phyloP scores from a whole-genome alignment of 1,140 invertebrate genomes.

The Drosophila tropicalis region DNA sequence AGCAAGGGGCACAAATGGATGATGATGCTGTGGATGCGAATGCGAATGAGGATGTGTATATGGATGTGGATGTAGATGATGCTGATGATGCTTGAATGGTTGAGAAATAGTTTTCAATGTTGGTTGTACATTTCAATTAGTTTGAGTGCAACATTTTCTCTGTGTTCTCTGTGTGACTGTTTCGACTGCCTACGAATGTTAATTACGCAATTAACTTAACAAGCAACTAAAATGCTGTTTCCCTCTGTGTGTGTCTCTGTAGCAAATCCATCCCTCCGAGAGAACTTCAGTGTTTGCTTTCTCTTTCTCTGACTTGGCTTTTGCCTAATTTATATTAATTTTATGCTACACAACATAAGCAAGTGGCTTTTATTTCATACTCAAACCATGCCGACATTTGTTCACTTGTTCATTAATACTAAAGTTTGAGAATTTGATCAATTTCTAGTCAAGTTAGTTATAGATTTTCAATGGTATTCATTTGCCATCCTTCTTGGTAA shows the following conservation, averaged over 20 bases:
- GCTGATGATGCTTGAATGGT: slow-evolving; percentile 15
- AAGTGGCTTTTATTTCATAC: too few species aligned
- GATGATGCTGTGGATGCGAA: neutral
- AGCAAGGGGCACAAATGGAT: neutral
- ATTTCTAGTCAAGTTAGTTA: too few species aligned
- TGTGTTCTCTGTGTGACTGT: neutral
- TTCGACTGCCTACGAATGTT: slow-evolving; percentile 54
- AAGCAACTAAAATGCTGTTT: slow-evolving; percentile 26
- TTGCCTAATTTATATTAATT: neutral
- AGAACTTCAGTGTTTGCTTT: neutral
- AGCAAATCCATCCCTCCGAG: too few species aligned
- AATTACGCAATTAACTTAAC: slow-evolving; percentile 79
- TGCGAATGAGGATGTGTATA: neutral
- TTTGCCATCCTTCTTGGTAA: neutral
- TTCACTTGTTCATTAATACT: too few species aligned
- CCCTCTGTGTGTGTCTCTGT: neutral
- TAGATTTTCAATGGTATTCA: too few species aligned
- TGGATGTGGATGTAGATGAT: slow-evolving; percentile 6
- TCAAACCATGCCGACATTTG: too few species aligned
- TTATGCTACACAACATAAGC: neutral
- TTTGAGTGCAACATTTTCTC: slow-evolving; percentile 30
- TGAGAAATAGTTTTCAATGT: slow-evolving; percentile 33
- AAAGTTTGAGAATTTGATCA: too few species aligned
- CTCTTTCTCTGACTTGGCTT: neutral
- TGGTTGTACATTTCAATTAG: slow-evolving; percentile 51